Percentiles rank a stretch among this genome's conserved stretches.
phyloP scores from a whole-genome alignment of 2,797 vertebrate genomes.

The Nasua narica region DNA sequence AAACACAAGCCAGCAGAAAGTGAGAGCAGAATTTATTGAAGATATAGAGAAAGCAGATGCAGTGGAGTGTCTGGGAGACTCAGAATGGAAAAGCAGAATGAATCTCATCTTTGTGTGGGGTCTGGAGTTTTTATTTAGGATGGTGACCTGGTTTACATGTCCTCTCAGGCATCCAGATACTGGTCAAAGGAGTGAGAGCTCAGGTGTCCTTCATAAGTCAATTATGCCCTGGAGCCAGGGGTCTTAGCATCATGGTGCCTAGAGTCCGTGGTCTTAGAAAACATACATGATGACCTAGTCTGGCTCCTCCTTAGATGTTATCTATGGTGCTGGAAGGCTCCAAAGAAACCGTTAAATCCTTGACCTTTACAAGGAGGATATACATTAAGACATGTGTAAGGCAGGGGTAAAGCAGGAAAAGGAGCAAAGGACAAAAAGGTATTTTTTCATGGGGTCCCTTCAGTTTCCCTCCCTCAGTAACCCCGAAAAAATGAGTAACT shows the following conservation, averaged over 20 bases:
- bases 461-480: background rate
- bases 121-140: background rate
- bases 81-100: background rate
- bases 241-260: background rate
- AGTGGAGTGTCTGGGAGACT: background rate
- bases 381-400: background rate
- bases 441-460: background rate
- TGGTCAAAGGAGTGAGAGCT: background rate
- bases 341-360: background rate
- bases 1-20: background rate
- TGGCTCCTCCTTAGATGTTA: background rate
- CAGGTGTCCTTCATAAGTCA: background rate
- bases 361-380: background rate
- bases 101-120: background rate
- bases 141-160: background rate
- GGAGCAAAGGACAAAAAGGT: background rate
- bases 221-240: background rate
- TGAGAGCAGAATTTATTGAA: background rate
- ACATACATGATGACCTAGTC: background rate
- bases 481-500: background rate
- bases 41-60: background rate
- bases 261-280: background rate
- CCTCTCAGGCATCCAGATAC: background rate
- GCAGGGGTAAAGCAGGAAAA: background rate
- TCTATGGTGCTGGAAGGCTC: background rate